Evolutionary conservation across 2,888 invertebrate species (phyloP), one percentile per base, ranked within the genome.

Genomic region (Campoletis raptor): DNA sequence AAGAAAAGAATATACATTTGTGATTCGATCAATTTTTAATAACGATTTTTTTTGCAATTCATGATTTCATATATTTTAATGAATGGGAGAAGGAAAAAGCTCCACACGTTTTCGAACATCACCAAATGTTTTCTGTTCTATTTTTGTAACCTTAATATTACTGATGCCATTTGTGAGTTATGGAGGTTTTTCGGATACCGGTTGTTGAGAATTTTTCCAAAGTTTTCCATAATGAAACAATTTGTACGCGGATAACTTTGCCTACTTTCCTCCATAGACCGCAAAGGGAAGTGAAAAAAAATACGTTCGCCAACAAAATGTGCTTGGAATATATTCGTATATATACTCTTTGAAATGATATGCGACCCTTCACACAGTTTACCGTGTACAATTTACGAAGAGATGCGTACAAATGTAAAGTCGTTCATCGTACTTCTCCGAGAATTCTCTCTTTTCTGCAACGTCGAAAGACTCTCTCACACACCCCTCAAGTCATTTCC

Each of bases 261-360:
- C 30, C 52, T 40, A 30, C 37, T 7, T 54, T 9, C 5, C 10
- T 57, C 54, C 54, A 40, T n/a, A 54, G n/a, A 21, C 15, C 70
- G 12, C 7, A 21, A 54, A 10, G 37, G 5, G 9, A 12, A 73
- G 48, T 37, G 73, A 57, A 73, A 57, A 57, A 73, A 73, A 40
- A 2, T 73, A 12, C 72, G 21, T 70, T 64, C 66, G 40, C 10
- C 30, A 37, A 42, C 48, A 48, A 78, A 85, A 67, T 37, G 48
- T 30, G 66, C 66, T 18, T n/a, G 40, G 81, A 78, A 85, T 81
- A 67, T 81, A 85, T 81, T 85, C 69, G 76, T 81, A 57, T 57
- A 57, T 57, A 57, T 57, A 72, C 70, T 83, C 64, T 73, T 70
- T 48, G 73, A 80, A 83, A 85, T 83, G 45, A 64, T 61, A 61